Conservation (phyloP, 2,888 invertebrate genomes). For the Seira musarum region DNA sequence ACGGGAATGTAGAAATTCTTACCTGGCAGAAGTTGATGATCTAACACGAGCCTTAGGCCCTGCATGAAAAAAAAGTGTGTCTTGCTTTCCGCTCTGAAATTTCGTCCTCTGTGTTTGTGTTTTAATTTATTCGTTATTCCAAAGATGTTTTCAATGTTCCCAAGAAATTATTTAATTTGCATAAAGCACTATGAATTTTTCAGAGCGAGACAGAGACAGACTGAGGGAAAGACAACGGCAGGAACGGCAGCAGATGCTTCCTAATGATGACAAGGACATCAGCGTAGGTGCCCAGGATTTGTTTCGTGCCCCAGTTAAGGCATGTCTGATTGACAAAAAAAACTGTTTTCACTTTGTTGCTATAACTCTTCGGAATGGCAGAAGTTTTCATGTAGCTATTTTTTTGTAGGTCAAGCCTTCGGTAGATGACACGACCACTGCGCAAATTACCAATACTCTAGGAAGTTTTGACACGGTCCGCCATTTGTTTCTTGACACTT, state of each 20-base stretch:
- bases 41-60: too few relatives aligned
- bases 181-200: conserved; percentile 15
- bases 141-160: neutral
- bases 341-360: neutral
- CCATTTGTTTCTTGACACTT: conserved; percentile 68
- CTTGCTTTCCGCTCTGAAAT: too few relatives aligned
- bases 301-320: conserved; percentile 70
- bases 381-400: neutral
- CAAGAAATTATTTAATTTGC: neutral
- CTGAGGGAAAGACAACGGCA: conserved; percentile 69
- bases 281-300: conserved; percentile 68
- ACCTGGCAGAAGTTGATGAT: too few relatives aligned
- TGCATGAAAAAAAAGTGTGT: too few relatives aligned
- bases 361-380: conserved; percentile 14
- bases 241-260: conserved; percentile 69
- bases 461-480: conserved; percentile 69
- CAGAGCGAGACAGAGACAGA: conserved; percentile 70
- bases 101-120: neutral
- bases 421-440: conserved; percentile 68
- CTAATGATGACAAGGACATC: conserved; percentile 69
- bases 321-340: neutral
- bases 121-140: conserved; percentile 7
- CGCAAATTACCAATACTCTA: conserved; percentile 69
- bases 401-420: conserved; percentile 67
- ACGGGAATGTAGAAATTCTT: too few relatives aligned